These are phyloP conservation scores for Aphaenogaster ashmeadi DNA, from an alignment of 1,140 invertebrate species.

Conservation along the genomic window DNA sequence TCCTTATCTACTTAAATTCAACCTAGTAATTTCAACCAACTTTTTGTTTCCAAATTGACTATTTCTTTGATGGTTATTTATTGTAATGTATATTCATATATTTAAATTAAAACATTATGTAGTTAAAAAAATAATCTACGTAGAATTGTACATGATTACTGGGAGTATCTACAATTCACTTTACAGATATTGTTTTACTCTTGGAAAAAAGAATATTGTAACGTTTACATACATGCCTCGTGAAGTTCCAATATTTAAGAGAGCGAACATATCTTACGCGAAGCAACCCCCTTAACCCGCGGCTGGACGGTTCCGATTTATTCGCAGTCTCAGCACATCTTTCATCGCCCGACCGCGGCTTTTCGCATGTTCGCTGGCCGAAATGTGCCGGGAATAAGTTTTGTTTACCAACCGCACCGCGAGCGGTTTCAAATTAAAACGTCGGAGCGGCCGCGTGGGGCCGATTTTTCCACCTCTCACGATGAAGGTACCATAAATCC, in stretches of 20 bases:
- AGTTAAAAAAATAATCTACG: background rate
- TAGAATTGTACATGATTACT: background rate
- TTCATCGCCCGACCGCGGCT: constrained; percentile 55
- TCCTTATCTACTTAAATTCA: background rate
- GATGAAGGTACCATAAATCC: constrained; percentile 35
- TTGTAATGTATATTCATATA: background rate
- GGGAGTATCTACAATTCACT: background rate
- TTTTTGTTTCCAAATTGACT: background rate
- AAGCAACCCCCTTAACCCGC: constrained; percentile 46
- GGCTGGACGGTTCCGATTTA: constrained; percentile 68
- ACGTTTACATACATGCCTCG: background rate
- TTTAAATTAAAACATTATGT: background rate
- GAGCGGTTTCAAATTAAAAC: constrained; percentile 62
- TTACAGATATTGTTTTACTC: background rate
- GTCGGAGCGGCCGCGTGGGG: constrained; percentile 4
- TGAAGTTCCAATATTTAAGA: constrained; percentile 66
- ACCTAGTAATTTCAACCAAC: background rate
- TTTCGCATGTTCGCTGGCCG: constrained; percentile 54
- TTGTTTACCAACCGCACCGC: constrained; percentile 57
- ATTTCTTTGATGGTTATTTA: background rate
- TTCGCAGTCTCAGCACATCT: constrained; percentile 65
- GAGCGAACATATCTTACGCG: constrained; percentile 55
- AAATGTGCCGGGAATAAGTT: constrained; percentile 54
- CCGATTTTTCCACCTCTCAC: constrained; percentile 42
- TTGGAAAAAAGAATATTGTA: background rate